phyloP scores from a whole-genome alignment of 1,140 invertebrate species.

The Ladona fulva region DNA sequence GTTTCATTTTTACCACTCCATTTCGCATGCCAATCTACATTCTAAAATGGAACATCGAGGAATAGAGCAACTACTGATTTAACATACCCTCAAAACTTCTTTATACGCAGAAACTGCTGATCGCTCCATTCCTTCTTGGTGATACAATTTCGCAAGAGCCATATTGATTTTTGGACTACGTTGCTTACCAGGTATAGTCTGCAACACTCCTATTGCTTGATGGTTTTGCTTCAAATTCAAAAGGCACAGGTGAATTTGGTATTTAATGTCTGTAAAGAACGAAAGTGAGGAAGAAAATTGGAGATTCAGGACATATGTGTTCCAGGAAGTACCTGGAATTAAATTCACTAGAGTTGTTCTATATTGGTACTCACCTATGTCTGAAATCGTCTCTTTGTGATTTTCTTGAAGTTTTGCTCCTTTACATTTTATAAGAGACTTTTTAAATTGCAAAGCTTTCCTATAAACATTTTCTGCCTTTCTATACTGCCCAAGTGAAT shows the following conservation, averaged over 20 bases:
- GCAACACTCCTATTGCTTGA: constrained; percentile 54
- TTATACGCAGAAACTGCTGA: constrained; percentile 63
- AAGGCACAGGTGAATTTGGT: constrained; percentile 60
- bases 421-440: constrained; percentile 54
- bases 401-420: constrained; percentile 36
- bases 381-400: constrained; percentile 41
- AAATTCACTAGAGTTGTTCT: too few relatives aligned
- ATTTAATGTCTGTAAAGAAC: constrained; percentile 60
- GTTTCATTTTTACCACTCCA: too few relatives aligned
- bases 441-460: constrained; percentile 56
- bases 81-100: constrained; percentile 53
- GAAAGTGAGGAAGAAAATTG: background rate
- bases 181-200: constrained; percentile 58
- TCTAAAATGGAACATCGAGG: too few relatives aligned
- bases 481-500: constrained; percentile 50
- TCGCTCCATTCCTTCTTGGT: constrained; percentile 59
- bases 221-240: constrained; percentile 50
- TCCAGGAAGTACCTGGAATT: too few relatives aligned
- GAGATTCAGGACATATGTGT: too few relatives aligned
- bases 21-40: too few relatives aligned
- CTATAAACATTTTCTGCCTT: constrained; percentile 59
- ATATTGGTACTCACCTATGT: constrained; percentile 30
- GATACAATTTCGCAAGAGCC: constrained; percentile 60
- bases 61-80: too few relatives aligned
- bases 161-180: constrained; percentile 60